Base-by-base conservation (phyloP, 2,888 invertebrate species). In the Oscheius sp. region DNA sequence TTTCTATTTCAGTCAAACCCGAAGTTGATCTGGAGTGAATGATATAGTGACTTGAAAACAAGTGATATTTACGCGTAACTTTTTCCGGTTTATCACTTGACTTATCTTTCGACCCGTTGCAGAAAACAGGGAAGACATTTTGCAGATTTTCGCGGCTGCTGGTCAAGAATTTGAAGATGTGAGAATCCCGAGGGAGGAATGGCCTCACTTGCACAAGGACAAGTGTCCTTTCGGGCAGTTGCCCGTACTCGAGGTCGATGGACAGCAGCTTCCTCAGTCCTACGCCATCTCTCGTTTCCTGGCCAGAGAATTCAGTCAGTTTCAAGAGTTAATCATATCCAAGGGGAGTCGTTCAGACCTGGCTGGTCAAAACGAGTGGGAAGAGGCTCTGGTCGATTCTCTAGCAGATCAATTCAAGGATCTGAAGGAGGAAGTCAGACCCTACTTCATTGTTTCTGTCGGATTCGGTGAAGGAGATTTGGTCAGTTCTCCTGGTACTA, bases 401-500 rank as follows among this genome's bases (percentile, higher is more conserved):
- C 42, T 81, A n/a, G 82, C 82, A 33, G 85, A 85, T 73, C 79
- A 81, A 57, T 78, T 76, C 60, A 82, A 82, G 62, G 82, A 84
- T 72, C 76, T 78, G 37, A 59, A 60, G 9, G 58, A 55, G 48
- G 84, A 84, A 57, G 65, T 77, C 51, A 68, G 77, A 29, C 75
- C 76, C 10, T 84, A 78, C 71, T 74, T 79, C 55, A 51, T 73
- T 2, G 81, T 79, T 11, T 71, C 66, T 37, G 77, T 74, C 65
- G 84, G 84, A 57, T 78, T 84, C 59, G 76, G 70, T 2, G 71
- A 80, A 48, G 82, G 81, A 53, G 81, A 84, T 42, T 68, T 74
- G 48, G 78, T 73, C 21, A 3, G 70, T 3, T 2, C 42, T 5
- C 4, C 0, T 42, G 4, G 7, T 5, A 7, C 42, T 3, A 42